These are phyloP conservation scores for Danio jaintianensis DNA, from an alignment of 2,797 vertebrate species.

Conservation along the genomic window DNA sequence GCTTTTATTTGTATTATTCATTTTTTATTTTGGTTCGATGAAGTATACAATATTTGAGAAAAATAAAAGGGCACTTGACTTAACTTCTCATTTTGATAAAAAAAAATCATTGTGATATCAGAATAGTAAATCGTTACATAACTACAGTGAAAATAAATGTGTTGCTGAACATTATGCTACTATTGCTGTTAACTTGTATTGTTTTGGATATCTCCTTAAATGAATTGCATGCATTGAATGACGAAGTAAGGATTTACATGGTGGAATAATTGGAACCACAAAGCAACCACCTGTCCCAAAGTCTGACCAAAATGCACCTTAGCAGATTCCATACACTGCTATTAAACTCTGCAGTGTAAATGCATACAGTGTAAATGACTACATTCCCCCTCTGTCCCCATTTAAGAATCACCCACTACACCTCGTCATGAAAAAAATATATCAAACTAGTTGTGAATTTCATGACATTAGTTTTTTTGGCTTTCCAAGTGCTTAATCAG, in stretches of 20 bases:
- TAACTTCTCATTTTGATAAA: too few relatives aligned
- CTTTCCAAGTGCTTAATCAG: conserved; percentile 6
- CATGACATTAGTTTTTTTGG: background rate
- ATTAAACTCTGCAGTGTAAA: background rate
- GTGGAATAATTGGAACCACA: background rate
- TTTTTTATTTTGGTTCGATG: too few relatives aligned
- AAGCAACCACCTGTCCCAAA: background rate
- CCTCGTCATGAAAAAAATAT: background rate
- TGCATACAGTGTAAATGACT: background rate
- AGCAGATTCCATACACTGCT: background rate
- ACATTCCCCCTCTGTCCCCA: too few relatives aligned
- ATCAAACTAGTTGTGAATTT: background rate
- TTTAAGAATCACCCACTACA: background rate
- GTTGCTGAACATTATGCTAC: too few relatives aligned
- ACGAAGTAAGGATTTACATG: background rate
- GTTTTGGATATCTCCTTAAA: background rate
- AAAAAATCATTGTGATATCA: too few relatives aligned
- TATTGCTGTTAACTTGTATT: background rate
- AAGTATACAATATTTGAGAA: too few relatives aligned
- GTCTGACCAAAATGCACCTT: background rate
- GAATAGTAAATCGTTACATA: too few relatives aligned
- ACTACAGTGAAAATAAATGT: too few relatives aligned
- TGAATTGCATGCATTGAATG: background rate
- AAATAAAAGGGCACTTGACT: too few relatives aligned
- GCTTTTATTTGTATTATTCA: too few relatives aligned